These are phyloP conservation scores for Platyscapa corneri DNA, from an alignment of 1,140 invertebrate species.

Conservation along the genomic window DNA sequence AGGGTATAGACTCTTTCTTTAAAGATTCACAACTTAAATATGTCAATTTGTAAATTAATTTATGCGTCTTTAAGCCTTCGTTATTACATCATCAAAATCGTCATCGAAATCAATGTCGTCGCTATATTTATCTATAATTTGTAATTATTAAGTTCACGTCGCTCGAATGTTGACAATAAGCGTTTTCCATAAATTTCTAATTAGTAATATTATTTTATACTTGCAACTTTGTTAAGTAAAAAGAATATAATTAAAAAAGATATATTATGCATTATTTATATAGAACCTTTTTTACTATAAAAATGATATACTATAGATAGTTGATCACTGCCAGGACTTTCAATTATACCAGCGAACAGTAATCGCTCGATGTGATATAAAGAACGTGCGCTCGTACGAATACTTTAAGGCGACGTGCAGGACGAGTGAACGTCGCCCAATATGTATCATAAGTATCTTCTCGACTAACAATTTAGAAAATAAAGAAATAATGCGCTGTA, in stretches of 20 bases:
- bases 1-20: not conserved
- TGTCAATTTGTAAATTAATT: conserved; percentile 26
- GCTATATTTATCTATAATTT: conserved; percentile 5
- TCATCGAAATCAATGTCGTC: conserved; percentile 33
- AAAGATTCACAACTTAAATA: not conserved
- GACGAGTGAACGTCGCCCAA: not conserved
- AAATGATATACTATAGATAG: conserved; percentile 33
- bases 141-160: conserved; percentile 35
- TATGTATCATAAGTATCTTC: conserved; percentile 41
- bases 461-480: conserved; percentile 6
- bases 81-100: conserved; percentile 38
- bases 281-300: conserved; percentile 31
- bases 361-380: conserved; percentile 51
- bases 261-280: conserved; percentile 43
- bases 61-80: conserved; percentile 5
- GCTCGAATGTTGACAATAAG: conserved; percentile 23
- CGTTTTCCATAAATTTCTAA: conserved; percentile 23
- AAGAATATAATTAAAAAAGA: conserved; percentile 29
- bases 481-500: conserved; percentile 3
- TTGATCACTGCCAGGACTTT: conserved; percentile 52
- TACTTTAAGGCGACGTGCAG: conserved; percentile 13
- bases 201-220: conserved; percentile 48
- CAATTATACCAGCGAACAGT: conserved; percentile 22
- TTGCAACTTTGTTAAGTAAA: conserved; percentile 36
- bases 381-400: conserved; percentile 5